These are phyloP conservation scores for Drosophila suzukii DNA, from an alignment of 1,140 invertebrate genomes.

Conservation along the genomic window DNA sequence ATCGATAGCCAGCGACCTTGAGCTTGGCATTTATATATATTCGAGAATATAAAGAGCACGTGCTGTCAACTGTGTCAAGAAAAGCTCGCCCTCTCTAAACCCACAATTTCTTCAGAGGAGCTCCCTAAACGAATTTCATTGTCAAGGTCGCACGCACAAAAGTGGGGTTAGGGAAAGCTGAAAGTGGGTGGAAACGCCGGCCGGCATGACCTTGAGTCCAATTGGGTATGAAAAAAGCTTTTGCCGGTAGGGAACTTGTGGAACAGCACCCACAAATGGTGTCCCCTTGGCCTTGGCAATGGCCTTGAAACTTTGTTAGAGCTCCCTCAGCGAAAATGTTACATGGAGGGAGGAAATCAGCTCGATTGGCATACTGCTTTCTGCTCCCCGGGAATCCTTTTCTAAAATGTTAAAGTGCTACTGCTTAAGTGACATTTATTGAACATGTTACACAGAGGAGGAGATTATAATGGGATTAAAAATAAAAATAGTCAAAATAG, in stretches of 20 bases:
- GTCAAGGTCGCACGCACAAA: conserved; percentile 74
- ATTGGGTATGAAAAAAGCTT: conserved; percentile 50
- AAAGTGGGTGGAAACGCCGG: conserved; percentile 51
- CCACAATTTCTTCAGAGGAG: conserved; percentile 26
- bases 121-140: conserved; percentile 69
- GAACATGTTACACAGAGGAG: not conserved
- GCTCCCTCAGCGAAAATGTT: conserved; percentile 43
- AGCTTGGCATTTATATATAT: conserved; percentile 34
- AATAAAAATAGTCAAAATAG: too few relatives aligned
- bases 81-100: conserved; percentile 44
- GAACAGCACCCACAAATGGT: conserved; percentile 47
- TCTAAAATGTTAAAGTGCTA: conserved; percentile 59
- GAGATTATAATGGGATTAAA: not conserved
- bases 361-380: conserved; percentile 38
- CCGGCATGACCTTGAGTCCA: conserved; percentile 68
- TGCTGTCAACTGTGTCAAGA: conserved; percentile 76
- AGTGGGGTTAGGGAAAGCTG: conserved; percentile 16
- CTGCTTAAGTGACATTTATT: conserved; percentile 56
- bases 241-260: conserved; percentile 43
- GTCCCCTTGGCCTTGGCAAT: conserved; percentile 64
- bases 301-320: conserved; percentile 59
- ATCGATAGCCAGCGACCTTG: conserved; percentile 71
- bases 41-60: conserved; percentile 63
- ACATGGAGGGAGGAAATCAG: conserved; percentile 27
- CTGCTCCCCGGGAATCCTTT: conserved; percentile 25